A percentile compares a stretch with the other conserved stretches of the same genome.
phyloP scores from a whole-genome alignment of 2,888 invertebrate species.

The Nemapogon koenigi region DNA sequence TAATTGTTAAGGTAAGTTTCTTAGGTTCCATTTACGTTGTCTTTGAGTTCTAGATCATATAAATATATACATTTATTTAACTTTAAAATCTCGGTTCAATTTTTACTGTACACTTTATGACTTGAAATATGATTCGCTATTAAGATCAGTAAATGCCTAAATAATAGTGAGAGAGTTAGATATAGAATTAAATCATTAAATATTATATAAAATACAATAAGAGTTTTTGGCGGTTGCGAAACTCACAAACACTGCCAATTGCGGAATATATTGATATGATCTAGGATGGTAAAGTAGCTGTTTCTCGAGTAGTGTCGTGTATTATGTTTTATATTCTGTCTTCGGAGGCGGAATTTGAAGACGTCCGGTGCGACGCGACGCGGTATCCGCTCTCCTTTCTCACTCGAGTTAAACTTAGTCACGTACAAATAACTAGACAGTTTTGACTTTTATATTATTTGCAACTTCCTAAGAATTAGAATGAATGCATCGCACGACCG shows the following conservation, averaged over 20 bases:
- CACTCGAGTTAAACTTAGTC: slow-evolving; percentile 49
- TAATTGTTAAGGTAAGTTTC: not conserved
- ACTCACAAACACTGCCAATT: slow-evolving; percentile 36
- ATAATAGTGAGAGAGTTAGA: slow-evolving; percentile 58
- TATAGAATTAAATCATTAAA: slow-evolving; percentile 47
- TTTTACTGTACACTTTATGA: too few species aligned
- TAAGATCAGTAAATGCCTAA: too few species aligned
- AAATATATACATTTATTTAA: slow-evolving; percentile 61
- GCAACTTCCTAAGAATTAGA: slow-evolving; percentile 63
- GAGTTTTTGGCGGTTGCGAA: slow-evolving; percentile 18
- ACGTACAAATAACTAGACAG: slow-evolving; percentile 58
- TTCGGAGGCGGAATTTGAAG: too few species aligned
- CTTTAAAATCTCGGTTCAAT: too few species aligned
- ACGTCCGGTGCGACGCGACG: too few species aligned
- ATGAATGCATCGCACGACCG: slow-evolving; percentile 62
- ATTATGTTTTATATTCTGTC: slow-evolving; percentile 59
- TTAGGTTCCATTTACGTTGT: not conserved
- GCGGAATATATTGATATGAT: slow-evolving; percentile 59
- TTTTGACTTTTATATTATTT: slow-evolving; percentile 57
- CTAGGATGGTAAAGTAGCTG: slow-evolving; percentile 62
- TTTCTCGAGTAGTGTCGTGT: slow-evolving; percentile 62
- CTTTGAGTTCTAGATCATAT: slow-evolving; percentile 58
- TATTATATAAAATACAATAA: slow-evolving; percentile 32
- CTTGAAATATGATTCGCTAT: too few species aligned
- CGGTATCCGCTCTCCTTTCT: slow-evolving; percentile 24